phyloP scores from a whole-genome alignment of 2,113 vertebrate species.

The Lucifuga dentata region DNA sequence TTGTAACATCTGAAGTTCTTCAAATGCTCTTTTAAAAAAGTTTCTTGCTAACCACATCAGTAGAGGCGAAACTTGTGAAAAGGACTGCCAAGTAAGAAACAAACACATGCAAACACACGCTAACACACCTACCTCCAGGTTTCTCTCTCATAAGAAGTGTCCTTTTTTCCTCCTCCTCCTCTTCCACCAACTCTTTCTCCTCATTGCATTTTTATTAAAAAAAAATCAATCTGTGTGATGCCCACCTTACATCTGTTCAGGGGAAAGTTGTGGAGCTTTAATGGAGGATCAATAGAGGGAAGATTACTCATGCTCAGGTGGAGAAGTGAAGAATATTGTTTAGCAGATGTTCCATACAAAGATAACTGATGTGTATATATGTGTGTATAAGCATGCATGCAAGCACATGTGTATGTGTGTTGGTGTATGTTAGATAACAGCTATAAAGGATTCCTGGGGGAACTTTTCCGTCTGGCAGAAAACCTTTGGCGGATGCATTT shows the following conservation, averaged over 20 bases:
- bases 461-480: slow-evolving; percentile 49
- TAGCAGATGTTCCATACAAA: slow-evolving; percentile 71
- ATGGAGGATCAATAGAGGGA: slow-evolving; percentile 68
- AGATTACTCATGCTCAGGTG: slow-evolving; percentile 61
- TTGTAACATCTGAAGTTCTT: slow-evolving; percentile 79
- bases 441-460: slow-evolving; percentile 48
- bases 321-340: slow-evolving; percentile 50
- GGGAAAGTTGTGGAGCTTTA: slow-evolving; percentile 53
- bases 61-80: slow-evolving; percentile 77
- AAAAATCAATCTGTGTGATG: slow-evolving; percentile 70
- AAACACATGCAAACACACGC: slow-evolving; percentile 47
- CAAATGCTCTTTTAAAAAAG: slow-evolving; percentile 80
- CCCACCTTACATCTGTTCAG: slow-evolving; percentile 68
- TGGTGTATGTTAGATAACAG: slow-evolving; percentile 47
- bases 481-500: slow-evolving; percentile 46
- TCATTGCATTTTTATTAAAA: slow-evolving; percentile 77
- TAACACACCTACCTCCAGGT: slow-evolving; percentile 63
- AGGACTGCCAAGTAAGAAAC: slow-evolving; percentile 72
- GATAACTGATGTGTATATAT: slow-evolving; percentile 27
- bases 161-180: slow-evolving; percentile 17
- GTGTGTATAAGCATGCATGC: slow-evolving; percentile 34
- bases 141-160: slow-evolving; percentile 61
- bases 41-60: slow-evolving; percentile 79
- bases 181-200: slow-evolving; percentile 27
- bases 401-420: slow-evolving; percentile 38